Conservation (phyloP, 2,797 vertebrate species). For the Cirrhinus molitorella region DNA sequence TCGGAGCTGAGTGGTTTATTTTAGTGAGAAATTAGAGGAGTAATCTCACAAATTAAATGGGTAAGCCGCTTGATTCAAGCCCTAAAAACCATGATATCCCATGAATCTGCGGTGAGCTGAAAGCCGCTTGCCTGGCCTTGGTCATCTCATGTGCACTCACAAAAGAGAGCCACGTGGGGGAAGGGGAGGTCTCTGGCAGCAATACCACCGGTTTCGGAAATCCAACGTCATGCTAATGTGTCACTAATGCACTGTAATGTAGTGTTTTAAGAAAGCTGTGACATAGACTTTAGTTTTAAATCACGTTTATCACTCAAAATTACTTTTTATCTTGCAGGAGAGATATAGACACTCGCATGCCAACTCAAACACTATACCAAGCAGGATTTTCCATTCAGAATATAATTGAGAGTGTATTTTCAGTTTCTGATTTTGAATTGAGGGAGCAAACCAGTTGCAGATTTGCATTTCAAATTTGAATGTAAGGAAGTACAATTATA, state of each 20-base stretch:
- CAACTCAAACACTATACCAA: neutral
- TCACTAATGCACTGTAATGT: conserved; percentile 69
- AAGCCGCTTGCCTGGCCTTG: conserved; percentile 65
- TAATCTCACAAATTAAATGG: conserved; percentile 80
- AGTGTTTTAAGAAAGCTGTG: conserved; percentile 39
- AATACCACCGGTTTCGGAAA: conserved; percentile 70
- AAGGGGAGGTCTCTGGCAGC: conserved; percentile 21
- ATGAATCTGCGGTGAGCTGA: conserved; percentile 74
- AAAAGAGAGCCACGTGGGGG: conserved; percentile 42
- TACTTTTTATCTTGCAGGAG: neutral
- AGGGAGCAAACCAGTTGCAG: neutral
- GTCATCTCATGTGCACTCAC: conserved; percentile 52
- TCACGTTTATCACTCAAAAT: neutral
- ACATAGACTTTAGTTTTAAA: conserved; percentile 12
- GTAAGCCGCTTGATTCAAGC: conserved; percentile 76
- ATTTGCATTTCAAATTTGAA: neutral
- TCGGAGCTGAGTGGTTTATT: conserved; percentile 74
- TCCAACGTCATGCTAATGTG: conserved; percentile 72
- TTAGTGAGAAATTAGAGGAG: conserved; percentile 72
- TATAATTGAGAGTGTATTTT: neutral
- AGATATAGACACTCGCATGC: neutral
- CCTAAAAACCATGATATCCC: conserved; percentile 73
- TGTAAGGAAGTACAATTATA: neutral
- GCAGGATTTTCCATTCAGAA: neutral
- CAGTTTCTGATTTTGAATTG: conserved; percentile 2